Conservation (phyloP, 2,113 vertebrate species). For the Thalassoma bifasciatum region DNA sequence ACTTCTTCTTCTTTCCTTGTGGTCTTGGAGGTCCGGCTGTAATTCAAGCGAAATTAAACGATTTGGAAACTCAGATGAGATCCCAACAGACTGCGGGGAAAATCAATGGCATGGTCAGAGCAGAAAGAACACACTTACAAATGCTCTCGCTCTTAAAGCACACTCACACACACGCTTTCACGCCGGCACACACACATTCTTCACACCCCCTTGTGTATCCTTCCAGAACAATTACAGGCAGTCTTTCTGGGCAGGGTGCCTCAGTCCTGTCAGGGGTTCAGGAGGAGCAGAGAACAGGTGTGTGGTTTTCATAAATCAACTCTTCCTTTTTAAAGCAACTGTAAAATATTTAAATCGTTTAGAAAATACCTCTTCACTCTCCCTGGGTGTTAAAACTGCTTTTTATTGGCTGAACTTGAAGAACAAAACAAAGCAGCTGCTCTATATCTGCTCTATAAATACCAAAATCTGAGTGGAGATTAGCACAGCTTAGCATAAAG, state of each 20-base stretch:
- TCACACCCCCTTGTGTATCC: not conserved
- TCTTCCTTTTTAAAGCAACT: not conserved
- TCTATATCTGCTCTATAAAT: no score
- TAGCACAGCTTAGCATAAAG: no score
- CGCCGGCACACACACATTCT: not conserved
- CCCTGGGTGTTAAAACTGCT: no score
- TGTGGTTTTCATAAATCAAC: not conserved
- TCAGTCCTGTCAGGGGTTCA: slow-evolving; percentile 1
- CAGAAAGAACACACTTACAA: slow-evolving; percentile 4
- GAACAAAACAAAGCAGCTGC: not conserved
- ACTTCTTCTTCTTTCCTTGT: slow-evolving; percentile 48
- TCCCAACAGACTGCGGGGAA: slow-evolving; percentile 51
- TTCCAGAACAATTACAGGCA: slow-evolving; percentile 22
- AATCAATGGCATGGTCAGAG: slow-evolving; percentile 44
- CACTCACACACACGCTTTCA: not conserved
- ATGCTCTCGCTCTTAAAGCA: not conserved
- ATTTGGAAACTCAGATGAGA: slow-evolving; percentile 67
- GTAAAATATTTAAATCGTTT: no score
- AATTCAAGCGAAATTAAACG: slow-evolving; percentile 59
- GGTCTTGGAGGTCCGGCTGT: slow-evolving; percentile 55
- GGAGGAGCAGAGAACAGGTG: not conserved
- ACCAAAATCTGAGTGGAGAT: no score
- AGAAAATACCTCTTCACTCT: no score
- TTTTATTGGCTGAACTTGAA: no score
- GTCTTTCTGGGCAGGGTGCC: slow-evolving; percentile 6